phyloP scores from a whole-genome alignment of 53 echinoderm and acorn worm genomes.

The Luidia sarsii region DNA sequence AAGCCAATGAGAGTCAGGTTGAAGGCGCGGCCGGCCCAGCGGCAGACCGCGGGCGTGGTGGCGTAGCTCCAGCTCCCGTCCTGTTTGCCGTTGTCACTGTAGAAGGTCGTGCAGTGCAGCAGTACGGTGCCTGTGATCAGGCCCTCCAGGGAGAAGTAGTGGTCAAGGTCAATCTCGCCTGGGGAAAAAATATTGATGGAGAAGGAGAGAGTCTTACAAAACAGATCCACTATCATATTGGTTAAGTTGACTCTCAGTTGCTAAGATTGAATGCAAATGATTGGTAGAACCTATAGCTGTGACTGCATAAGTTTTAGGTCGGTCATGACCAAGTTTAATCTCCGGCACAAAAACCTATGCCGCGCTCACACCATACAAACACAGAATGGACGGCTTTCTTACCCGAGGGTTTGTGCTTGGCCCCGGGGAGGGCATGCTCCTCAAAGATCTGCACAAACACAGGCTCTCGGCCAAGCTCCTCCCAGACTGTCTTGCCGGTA shows the following conservation, averaged over 20 bases:
- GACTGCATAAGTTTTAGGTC: too few relatives aligned
- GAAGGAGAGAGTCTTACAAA: too few relatives aligned
- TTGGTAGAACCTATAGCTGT: too few relatives aligned
- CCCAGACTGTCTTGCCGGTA: conserved; percentile 40
- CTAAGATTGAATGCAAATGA: too few relatives aligned
- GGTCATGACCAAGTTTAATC: too few relatives aligned
- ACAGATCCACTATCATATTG: too few relatives aligned
- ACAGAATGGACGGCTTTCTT: not conserved
- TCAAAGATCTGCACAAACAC: conserved; percentile 74
- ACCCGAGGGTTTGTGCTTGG: conserved; percentile 40
- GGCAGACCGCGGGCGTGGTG: conserved; percentile 14
- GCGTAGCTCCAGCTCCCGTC: conserved; percentile 58
- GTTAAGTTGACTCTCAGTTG: too few relatives aligned
- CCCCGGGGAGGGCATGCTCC: conserved; percentile 56
- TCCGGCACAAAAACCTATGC: too few relatives aligned
- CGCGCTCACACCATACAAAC: not conserved
- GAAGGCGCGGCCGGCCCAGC: conserved; percentile 57
- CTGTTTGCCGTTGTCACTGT: conserved; percentile 50
- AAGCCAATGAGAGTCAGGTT: conserved; percentile 75
- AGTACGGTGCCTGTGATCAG: conserved; percentile 61
- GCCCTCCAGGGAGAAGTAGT: conserved; percentile 64
- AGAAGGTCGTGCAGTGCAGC: conserved; percentile 91
- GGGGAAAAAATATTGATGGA: too few relatives aligned
- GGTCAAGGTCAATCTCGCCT: conserved; percentile 53
- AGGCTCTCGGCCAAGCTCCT: conserved; percentile 20